Evolutionary conservation across 2,113 vertebrate species (phyloP), one percentile per base, ranked within the genome.

Genomic region (Drymodes brunneopygia): DNA sequence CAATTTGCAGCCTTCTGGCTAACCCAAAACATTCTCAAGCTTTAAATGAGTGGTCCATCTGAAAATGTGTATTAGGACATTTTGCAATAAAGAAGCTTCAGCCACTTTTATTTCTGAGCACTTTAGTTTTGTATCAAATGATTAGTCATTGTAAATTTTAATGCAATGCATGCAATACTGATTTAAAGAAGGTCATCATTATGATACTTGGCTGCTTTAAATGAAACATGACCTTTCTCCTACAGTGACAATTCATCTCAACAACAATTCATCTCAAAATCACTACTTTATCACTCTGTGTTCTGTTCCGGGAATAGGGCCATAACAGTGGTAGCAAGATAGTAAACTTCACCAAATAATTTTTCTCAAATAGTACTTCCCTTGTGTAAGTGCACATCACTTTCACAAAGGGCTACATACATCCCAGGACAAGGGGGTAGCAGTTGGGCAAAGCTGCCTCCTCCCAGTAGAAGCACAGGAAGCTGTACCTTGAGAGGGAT

Each of bases 401-500:
- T 95, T 69, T 33, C 45, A 90, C 58, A 93, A 91, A 77, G 12
- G 38, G 8, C 64, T 86, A 62, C 27, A 70, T 66, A 72, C 10
- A 27, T 31, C 20, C 28, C 29, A 81, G 38, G 40, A 92, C 7
- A 35, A 60, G 5, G 9, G 47, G 33, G 62, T 47, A 38, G 73
- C 54, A 80, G n/a, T 5, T 77, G 33, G 15, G 42, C 38, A 94
- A 83, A 44, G 62, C 65, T 79, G 69, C 36, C 73, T 75, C 61
- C 54, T 90, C n/a, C 83, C 61, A 78, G 51, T 9, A 82, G 70
- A 66, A 92, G 29, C 56, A 83, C 27, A 66, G 91, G 71, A 91
- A 66, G 77, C 86, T 83, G 70, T 54, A 96, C 94, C 90, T 96
- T 95, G 75, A 95, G 90, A 83, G 82, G 86, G 88, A 93, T 95